These are phyloP conservation scores for Babyrousa celebensis DNA, from an alignment of 2,797 vertebrate species.

Conservation along the genomic window DNA sequence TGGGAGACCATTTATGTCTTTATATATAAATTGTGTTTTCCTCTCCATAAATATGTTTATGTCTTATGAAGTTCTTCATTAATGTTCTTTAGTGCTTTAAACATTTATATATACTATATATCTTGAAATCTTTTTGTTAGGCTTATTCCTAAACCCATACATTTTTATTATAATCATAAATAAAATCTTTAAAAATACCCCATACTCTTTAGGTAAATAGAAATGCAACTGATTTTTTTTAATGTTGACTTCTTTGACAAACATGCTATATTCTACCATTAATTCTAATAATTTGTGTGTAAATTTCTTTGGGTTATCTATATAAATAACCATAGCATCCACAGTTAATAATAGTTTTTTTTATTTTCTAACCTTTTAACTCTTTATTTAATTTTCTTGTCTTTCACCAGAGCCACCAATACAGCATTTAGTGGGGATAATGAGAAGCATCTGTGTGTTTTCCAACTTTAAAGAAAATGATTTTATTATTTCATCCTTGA, in stretches of 20 bases:
- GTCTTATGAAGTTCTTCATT: neutral
- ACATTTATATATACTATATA: neutral
- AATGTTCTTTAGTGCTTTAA: neutral
- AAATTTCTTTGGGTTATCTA: conserved; percentile 34
- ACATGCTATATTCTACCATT: conserved; percentile 25
- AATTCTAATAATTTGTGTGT: conserved; percentile 58
- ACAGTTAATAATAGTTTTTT: conserved; percentile 2
- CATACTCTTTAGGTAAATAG: neutral
- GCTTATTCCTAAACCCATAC: neutral
- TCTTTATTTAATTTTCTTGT: conserved; percentile 69
- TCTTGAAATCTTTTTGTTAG: neutral
- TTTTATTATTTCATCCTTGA: conserved; percentile 56
- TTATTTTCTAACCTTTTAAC: conserved; percentile 54
- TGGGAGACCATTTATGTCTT: neutral
- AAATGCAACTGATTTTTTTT: neutral
- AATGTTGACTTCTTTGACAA: conserved; percentile 16
- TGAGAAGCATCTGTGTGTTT: neutral
- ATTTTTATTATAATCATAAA: conserved; percentile 57
- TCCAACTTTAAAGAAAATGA: conserved; percentile 71
- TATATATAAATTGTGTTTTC: conserved; percentile 25
- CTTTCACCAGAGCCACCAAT: conserved; percentile 32
- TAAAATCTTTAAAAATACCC: conserved; percentile 6
- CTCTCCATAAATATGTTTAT: conserved; percentile 1
- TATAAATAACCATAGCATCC: conserved; percentile 51
- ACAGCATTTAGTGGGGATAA: conserved; percentile 44